A percentile compares a stretch with the other conserved stretches of the same genome.
phyloP scores from a whole-genome alignment of 2,888 invertebrate species.

The Seira sanloemensis region DNA sequence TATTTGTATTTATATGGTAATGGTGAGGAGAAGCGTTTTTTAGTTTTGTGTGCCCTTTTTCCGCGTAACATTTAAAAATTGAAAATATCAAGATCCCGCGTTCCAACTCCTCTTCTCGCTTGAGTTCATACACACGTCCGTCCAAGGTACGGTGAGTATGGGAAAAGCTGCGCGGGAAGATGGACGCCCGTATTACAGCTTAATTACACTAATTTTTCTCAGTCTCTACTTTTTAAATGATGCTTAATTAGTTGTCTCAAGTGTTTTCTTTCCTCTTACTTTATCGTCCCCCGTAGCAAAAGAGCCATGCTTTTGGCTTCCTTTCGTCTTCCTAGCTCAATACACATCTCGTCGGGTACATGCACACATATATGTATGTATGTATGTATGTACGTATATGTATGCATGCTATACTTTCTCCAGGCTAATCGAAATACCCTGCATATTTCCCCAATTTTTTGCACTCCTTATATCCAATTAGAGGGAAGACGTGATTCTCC shows the following conservation, averaged over 20 bases:
- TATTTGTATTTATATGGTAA: too few relatives aligned
- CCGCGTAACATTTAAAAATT: too few relatives aligned
- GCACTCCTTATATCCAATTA: not conserved
- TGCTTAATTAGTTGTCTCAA: conserved; percentile 65
- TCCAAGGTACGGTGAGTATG: not conserved
- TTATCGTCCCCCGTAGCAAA: conserved; percentile 10
- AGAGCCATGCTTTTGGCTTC: too few relatives aligned
- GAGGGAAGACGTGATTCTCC: not conserved
- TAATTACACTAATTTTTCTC: conserved; percentile 64
- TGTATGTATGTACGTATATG: not conserved
- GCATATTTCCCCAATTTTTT: conserved; percentile 13
- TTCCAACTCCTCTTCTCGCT: too few relatives aligned
- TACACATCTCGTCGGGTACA: not conserved
- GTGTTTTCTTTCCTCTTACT: conserved; percentile 47
- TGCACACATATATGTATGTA: not conserved
- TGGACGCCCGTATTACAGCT: conserved; percentile 61
- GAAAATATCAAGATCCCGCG: too few relatives aligned
- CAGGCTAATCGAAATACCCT: not conserved
- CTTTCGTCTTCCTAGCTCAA: too few relatives aligned
- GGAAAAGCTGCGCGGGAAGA: conserved; percentile 24
- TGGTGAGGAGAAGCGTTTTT: too few relatives aligned
- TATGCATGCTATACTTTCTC: not conserved
- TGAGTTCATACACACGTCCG: too few relatives aligned
- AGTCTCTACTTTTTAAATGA: conserved; percentile 62
- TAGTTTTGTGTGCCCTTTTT: too few relatives aligned